Percentiles rank a stretch among this genome's conserved stretches.
These are phyloP conservation scores for Clarias platycephalus DNA, from an alignment of 2,797 vertebrate genomes.

Conservation along the genomic window DNA sequence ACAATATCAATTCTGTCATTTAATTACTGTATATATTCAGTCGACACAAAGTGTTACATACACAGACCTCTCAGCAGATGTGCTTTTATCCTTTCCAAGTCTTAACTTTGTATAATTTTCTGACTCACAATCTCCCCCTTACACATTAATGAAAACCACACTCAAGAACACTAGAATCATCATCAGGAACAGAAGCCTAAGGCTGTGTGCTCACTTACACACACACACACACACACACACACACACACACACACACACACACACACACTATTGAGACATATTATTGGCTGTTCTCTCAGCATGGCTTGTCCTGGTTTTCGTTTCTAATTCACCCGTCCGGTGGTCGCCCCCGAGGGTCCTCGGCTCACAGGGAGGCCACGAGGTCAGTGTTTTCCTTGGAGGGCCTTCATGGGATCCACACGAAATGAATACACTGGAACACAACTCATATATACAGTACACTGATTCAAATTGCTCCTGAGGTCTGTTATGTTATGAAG, in stretches of 20 bases:
- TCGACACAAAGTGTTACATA: neutral
- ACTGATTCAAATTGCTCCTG: neutral
- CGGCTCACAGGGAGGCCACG: constrained; percentile 34
- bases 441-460: constrained; percentile 36
- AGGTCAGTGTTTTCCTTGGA: constrained; percentile 75
- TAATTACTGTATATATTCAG: neutral
- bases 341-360: constrained; percentile 41
- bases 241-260: neutral
- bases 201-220: constrained; percentile 25
- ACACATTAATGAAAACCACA: constrained; percentile 43
- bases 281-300: constrained; percentile 25
- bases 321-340: constrained; percentile 31
- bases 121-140: constrained; percentile 12
- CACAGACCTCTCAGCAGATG: neutral
- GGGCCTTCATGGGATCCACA: constrained; percentile 71
- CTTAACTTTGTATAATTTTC: neutral
- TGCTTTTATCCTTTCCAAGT: constrained; percentile 4
- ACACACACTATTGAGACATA: constrained; percentile 36
- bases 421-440: constrained; percentile 55
- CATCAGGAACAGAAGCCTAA: constrained; percentile 7
- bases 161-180: constrained; percentile 16
- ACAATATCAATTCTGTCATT: neutral
- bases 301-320: constrained; percentile 29
- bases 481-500: neutral
- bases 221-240: neutral